Conservation (phyloP, 1,140 invertebrate genomes). For the Bombus vancouverensis region DNA sequence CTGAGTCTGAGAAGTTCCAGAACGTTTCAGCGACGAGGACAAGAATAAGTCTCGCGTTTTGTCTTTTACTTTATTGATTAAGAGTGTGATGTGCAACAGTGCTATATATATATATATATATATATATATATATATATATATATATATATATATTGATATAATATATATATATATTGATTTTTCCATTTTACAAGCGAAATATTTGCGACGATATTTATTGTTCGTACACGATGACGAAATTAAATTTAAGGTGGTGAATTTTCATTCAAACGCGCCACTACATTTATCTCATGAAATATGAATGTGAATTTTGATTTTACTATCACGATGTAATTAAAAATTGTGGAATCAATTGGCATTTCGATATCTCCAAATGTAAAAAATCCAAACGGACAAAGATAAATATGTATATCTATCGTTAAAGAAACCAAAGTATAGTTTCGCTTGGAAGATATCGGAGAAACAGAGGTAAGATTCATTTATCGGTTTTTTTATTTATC, state of each 20-base stretch:
- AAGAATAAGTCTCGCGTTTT: slow-evolving; percentile 74
- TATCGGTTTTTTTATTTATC: neutral
- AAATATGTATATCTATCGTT: too few relatives aligned
- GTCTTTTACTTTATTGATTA: neutral
- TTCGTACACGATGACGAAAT: neutral
- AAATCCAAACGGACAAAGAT: too few relatives aligned
- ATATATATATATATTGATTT: neutral
- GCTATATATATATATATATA: too few relatives aligned
- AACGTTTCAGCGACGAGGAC: slow-evolving; percentile 78
- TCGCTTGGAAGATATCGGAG: neutral
- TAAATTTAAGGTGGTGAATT: neutral
- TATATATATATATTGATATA: too few relatives aligned
- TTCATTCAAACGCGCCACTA: too few relatives aligned
- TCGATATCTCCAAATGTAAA: too few relatives aligned
- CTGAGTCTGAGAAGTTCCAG: slow-evolving; percentile 79
- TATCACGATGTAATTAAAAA: too few relatives aligned
- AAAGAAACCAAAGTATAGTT: too few relatives aligned
- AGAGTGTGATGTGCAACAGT: too few relatives aligned
- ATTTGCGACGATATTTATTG: neutral
- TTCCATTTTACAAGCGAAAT: neutral
- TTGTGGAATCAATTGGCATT: neutral
- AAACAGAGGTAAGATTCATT: neutral
- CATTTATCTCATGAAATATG: neutral
- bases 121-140: too few relatives aligned
- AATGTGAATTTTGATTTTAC: neutral